Percentiles rank a stretch among this genome's conserved stretches.
phyloP scores from a whole-genome alignment of 2,888 invertebrate species.

The Alloplasta piceator region DNA sequence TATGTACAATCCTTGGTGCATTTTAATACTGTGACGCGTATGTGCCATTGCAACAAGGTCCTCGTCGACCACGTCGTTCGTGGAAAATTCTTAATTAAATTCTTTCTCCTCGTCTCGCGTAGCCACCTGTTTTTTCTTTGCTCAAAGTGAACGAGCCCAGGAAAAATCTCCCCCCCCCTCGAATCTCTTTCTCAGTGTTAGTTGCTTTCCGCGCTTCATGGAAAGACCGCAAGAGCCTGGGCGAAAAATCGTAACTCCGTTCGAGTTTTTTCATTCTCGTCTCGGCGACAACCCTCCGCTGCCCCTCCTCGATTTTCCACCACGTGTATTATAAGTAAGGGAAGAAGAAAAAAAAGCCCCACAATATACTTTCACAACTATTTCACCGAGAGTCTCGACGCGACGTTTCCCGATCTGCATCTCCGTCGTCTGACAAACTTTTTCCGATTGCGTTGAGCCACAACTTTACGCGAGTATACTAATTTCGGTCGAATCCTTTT shows the following conservation, averaged over 20 bases:
- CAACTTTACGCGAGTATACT: too few relatives aligned
- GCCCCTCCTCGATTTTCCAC: slow-evolving; percentile 9
- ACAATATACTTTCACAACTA: slow-evolving; percentile 5
- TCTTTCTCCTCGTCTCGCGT: slow-evolving; percentile 69
- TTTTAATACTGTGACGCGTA: slow-evolving; percentile 70
- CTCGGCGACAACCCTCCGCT: slow-evolving; percentile 15
- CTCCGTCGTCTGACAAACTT: slow-evolving; percentile 43
- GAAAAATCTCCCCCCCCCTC: slow-evolving; percentile 44
- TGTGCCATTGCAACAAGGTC: slow-evolving; percentile 75
- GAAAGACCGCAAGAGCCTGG: slow-evolving; percentile 46
- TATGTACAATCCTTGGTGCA: slow-evolving; percentile 23
- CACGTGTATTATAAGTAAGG: slow-evolving; percentile 7
- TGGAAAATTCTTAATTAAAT: slow-evolving; percentile 81
- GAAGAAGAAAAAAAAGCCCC: background rate
- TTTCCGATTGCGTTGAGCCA: slow-evolving; percentile 39
- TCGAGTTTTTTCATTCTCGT: slow-evolving; percentile 63
- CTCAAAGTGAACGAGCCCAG: slow-evolving; percentile 28
- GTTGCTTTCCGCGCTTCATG: slow-evolving; percentile 24
- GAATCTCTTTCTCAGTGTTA: slow-evolving; percentile 24
- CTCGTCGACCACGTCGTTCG: slow-evolving; percentile 64
- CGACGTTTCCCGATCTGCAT: slow-evolving; percentile 53
- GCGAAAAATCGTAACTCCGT: slow-evolving; percentile 59
- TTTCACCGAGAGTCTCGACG: background rate
- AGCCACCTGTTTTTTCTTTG: slow-evolving; percentile 59
- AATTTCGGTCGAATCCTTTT: too few relatives aligned